phyloP scores from a whole-genome alignment of 1,140 invertebrate species.

The Panonychus citri region DNA sequence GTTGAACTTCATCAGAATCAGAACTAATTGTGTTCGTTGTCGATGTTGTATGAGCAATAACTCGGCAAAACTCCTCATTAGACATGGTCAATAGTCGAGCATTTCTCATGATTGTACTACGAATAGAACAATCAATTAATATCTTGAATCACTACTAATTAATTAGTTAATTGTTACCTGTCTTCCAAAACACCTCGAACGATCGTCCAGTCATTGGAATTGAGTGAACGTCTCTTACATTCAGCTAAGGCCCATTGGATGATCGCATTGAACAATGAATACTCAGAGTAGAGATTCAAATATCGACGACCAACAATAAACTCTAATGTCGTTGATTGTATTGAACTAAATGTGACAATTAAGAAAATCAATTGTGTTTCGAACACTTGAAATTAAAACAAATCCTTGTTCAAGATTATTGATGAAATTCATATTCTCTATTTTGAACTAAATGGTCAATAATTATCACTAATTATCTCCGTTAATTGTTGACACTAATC shows the following conservation, averaged over 20 bases:
- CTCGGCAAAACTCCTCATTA: slow-evolving; percentile 16
- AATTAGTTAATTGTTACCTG: slow-evolving; percentile 4
- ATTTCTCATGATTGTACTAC: slow-evolving; percentile 8
- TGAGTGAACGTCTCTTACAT: slow-evolving; percentile 12
- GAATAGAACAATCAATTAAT: not conserved
- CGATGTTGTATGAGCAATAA: slow-evolving; percentile 7
- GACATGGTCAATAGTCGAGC: slow-evolving; percentile 18
- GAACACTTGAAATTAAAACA: too few species aligned
- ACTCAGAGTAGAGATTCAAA: slow-evolving; percentile 18
- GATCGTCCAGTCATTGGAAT: slow-evolving; percentile 11
- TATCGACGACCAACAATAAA: slow-evolving; percentile 15
- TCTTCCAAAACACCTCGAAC: slow-evolving; percentile 11
- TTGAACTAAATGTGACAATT: slow-evolving; percentile 5
- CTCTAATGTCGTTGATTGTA: slow-evolving; percentile 15
- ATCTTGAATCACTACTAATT: not conserved
- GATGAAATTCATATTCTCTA: too few species aligned
- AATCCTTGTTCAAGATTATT: too few species aligned
- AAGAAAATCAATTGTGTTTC: slow-evolving; percentile 3
- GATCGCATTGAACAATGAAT: slow-evolving; percentile 16
- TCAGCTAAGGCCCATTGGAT: slow-evolving; percentile 17
- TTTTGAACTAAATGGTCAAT: too few species aligned
- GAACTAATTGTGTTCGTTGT: not conserved
- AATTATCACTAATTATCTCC: too few species aligned
- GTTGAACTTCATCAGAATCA: not conserved
- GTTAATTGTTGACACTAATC: too few species aligned